Evolutionary conservation across 1,140 invertebrate species (phyloP), one percentile per base, ranked within the genome.

Genomic region (Camponotus vicinus): DNA sequence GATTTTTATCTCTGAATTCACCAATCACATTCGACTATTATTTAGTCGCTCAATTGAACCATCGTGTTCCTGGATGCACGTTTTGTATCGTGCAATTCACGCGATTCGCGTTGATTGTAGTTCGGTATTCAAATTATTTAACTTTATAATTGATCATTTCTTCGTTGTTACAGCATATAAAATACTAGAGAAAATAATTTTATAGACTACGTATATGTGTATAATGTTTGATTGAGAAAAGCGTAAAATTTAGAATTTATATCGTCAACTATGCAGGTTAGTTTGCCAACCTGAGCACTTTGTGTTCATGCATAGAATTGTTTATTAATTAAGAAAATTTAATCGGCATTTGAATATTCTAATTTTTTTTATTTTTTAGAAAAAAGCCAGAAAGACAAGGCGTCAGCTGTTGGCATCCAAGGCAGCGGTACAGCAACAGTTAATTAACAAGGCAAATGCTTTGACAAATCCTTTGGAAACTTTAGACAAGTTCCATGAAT

Each of bases 401-500:
- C 87, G 88, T 75, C 85, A 91, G n/a, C 66, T 89, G 69, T n/a
- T 91, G 15, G 71, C 76, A 9, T 92, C 94, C 70, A 95, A 93
- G 82, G 66, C 86, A 70, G 64, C 88, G 8, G 45, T 45, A 7
- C 90, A 93, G 6, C 88, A 87, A 86, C 91, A 86, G 42, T 49
- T 92, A 0, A 86, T 95, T 11, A 85, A 94, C 6, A 92, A 92
- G 80, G 95, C 94, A 11, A 95, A 95, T 71, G 21, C 86, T 7
- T 11, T 91, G 4, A 49, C 76, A 59, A 86, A 95, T 91, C 93
- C 94, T 40, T 85, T 95, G 27, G 85, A 88, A 7, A 21, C 55
- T 32, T 42, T 93, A 11, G 42, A 79, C n/a, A 86, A 89, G 0
- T 95, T 94, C 71, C 82, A 93, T 49, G 93, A 88, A n/a, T 95